Evolutionary conservation across 2,888 invertebrate species (phyloP), one percentile per base, ranked within the genome.

Genomic region (Ectemnius continuus): DNA sequence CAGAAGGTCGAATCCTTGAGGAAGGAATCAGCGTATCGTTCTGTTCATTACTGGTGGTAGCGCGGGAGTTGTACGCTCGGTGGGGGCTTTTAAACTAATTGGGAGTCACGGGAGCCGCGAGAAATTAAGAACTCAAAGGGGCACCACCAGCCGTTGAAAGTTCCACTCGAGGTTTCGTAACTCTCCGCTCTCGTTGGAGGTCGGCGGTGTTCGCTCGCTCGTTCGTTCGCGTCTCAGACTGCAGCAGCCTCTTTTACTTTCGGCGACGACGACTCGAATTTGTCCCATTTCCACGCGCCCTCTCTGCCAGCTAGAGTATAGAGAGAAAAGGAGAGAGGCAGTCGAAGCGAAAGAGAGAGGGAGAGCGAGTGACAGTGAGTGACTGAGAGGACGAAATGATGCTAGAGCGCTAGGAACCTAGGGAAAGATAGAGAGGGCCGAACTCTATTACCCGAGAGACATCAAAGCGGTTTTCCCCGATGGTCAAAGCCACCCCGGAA

Each of bases 11-110:
- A 36, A 36, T 36, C 28, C 28, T 36, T 36, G 2, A 36, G 28
- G 28, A 36, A 36, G 28, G 28, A 36, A 36, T 36, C 28, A 36
- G 28, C 28, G 28, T 36, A 6, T 36, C 28, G 28, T 36, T 36
- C 28, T 36, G 28, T 36, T 36, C 28, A 36, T 36, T 36, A 75
- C 65, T 61, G 63, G 73, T 62, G 48, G 14, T 64, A 48, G 68
- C 70, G 69, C 64, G 62, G 60, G 48, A 66, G 36, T 52, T 58
- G 64, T 2, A 20, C 20, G 28, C 2, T 8, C 48, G 66, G 28
- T 26, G 47, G 47, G 60, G 57, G 84, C 85, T 87, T 84, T 86
- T 76, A 85, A 83, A 82, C 82, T 86, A 86, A 87, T 87, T 85
- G 84, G 83, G 72, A 64, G 79, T 36, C 28, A 8, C 60, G 16